Base-by-base conservation (phyloP, 2,888 invertebrate species). In the Synergus gifuensis region DNA sequence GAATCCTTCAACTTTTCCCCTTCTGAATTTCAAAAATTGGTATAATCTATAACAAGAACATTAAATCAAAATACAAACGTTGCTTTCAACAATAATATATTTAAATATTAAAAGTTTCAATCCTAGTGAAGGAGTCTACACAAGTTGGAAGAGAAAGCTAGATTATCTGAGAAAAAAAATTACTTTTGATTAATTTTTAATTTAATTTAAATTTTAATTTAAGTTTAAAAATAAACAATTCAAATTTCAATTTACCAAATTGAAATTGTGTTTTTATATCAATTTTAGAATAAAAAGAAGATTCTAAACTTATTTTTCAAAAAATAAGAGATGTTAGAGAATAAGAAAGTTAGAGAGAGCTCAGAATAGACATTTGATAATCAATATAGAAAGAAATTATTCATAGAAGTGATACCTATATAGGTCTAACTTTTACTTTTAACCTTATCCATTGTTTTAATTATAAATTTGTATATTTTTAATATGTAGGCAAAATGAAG, bases 401-500 rank as follows among this genome's bases (percentile, higher is more conserved):
- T 28, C 22, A 28, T 22, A 22, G 0, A 11, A 22, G 9, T 60
- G 18, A 3, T 49, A 54, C n/a, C 2, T 28, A 28, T 28, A 28
- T 2, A 22, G 18, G 12, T 4, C 22, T 60, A 22, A 4, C 5
- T 22, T 22, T 60, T 12, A 22, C 9, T 60, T 9, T 22, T 60
- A 11, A 7, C 18, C 18, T 22, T n/a, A n/a, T 12, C 12, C 18
- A 60, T 54, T 54, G n/a, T n/a, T 16, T 54, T 54, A n/a, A 54
- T 54, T 8, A 12, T 60, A 60, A 60, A 60, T 22, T 22, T 60
- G n/a, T 12, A 60, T 60, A 4, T 22, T 12, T 12, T 22, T 60
- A 12, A 60, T 60, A 60, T 22, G 18, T n/a, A 73, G 54, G 28
- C 22, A 18, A 49, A 73, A 73, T 73, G 54, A 73, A 54, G 54